Base-by-base conservation (phyloP, 2,888 invertebrate genomes). In the Sthenelais limicola region DNA sequence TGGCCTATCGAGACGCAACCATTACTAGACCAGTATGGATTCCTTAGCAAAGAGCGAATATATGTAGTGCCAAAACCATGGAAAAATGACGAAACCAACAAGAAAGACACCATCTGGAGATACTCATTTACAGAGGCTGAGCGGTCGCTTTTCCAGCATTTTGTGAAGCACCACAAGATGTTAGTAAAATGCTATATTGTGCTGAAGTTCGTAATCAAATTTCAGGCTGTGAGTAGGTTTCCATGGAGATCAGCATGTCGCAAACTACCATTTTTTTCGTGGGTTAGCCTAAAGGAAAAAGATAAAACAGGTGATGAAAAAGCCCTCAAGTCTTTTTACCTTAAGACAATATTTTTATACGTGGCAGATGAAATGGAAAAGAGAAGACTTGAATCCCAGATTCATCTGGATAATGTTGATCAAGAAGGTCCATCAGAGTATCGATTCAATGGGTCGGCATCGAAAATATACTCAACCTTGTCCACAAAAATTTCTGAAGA, bases 111-210 rank as follows among this genome's bases (percentile, higher is more conserved):
- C 18, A 32, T 56, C 32, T 56, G 56, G 56, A 30, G 56, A 12
- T 56, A 56, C 33, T 56, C 56, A 18, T 56, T 56, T 21, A 56
- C 56, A 4, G 56, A 56, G 33, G 56, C 56, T 30, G 56, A 56
- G 24, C 32, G 32, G 18, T n/a, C 30, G 33, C 56, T 56, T 28
- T 56, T 56, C 18, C 30, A 12, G 3, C 30, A 28, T 28, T 56
- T 28, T 28, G 33, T n/a, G 32, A 56, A 28, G 33, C 32, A 56
- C 30, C 56, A 56, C 15, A 56, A 56, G 56, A 21, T 30, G 12
- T 33, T 56, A 18, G 3, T 56, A 3, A 56, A 56, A 56, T 56
- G 56, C 56, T 56, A 56, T 33, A 56, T 56, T 33, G 33, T 56
- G n/a, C 24, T 56, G 32, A 56, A 56, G 33, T 56, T 56, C 56